These are phyloP conservation scores for Chrysodeixis includens DNA, from an alignment of 2,888 invertebrate species.

Conservation along the genomic window DNA sequence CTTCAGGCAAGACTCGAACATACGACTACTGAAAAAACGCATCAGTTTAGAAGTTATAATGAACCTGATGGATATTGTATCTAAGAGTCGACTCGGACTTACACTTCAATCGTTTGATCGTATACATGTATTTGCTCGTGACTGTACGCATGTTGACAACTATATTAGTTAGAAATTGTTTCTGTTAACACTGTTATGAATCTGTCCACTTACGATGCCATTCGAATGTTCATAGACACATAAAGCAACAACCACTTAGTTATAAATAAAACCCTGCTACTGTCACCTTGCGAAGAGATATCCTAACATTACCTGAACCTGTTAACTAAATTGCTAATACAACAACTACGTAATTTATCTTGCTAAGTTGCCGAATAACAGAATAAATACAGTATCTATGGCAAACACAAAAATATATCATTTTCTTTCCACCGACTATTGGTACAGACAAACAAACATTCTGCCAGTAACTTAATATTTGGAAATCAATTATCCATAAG, in stretches of 20 bases:
- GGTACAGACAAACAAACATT: slow-evolving; percentile 68
- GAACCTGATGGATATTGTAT: too few relatives aligned
- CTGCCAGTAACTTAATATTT: slow-evolving; percentile 83
- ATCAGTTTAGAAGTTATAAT: too few relatives aligned
- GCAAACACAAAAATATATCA: slow-evolving; percentile 72
- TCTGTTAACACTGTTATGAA: too few relatives aligned
- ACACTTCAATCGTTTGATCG: too few relatives aligned
- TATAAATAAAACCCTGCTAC: background rate
- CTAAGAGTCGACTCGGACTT: too few relatives aligned
- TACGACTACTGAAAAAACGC: too few relatives aligned
- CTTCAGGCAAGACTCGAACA: too few relatives aligned
- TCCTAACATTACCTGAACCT: slow-evolving; percentile 21
- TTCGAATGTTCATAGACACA: background rate
- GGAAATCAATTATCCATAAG: slow-evolving; percentile 84
- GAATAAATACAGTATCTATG: slow-evolving; percentile 59
- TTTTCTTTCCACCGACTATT: slow-evolving; percentile 66
- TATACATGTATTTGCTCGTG: too few relatives aligned
- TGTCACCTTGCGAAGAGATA: slow-evolving; percentile 11
- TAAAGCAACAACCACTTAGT: background rate
- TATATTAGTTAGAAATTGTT: too few relatives aligned
- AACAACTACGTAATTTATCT: slow-evolving; percentile 53
- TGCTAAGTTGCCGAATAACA: slow-evolving; percentile 49
- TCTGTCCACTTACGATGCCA: too few relatives aligned
- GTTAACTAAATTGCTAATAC: slow-evolving; percentile 45
- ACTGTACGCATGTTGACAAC: too few relatives aligned